phyloP scores from a whole-genome alignment of 2,797 vertebrate genomes.

The Acrocephalus scirpaceus region DNA sequence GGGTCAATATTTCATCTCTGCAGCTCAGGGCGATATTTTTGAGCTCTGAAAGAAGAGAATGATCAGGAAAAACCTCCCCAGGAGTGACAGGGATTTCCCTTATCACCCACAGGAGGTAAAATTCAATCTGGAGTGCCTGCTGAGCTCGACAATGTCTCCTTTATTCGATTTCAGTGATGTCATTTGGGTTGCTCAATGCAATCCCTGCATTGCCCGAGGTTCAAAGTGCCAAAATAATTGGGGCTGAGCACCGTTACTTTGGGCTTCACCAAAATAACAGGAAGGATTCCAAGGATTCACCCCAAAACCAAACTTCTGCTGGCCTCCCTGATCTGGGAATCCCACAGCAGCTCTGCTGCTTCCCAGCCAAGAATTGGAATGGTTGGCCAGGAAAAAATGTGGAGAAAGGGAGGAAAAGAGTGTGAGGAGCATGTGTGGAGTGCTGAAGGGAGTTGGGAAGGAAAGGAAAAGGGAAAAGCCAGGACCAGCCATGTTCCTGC shows the following conservation, averaged over 20 bases:
- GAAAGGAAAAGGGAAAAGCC: too few relatives aligned
- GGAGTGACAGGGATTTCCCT: neutral
- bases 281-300: too few relatives aligned
- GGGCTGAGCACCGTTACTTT: neutral
- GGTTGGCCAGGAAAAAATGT: neutral
- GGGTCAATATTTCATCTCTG: too few relatives aligned
- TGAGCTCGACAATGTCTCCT: neutral
- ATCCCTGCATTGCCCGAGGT: neutral
- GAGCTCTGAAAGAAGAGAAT: too few relatives aligned
- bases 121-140: neutral
- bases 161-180: neutral
- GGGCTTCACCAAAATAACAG: neutral
- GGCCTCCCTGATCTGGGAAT: neutral
- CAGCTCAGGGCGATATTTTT: too few relatives aligned
- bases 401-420: neutral
- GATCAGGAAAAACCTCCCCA: neutral
- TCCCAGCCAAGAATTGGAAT: neutral
- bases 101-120: neutral
- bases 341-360: neutral
- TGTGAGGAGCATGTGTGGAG: neutral
- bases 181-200: constrained; percentile 1
- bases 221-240: neutral
- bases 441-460: neutral
- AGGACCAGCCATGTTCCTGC: too few relatives aligned
- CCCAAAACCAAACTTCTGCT: too few relatives aligned